Base-by-base conservation (phyloP, 2,888 invertebrate species). In the Sisyra nigra region DNA sequence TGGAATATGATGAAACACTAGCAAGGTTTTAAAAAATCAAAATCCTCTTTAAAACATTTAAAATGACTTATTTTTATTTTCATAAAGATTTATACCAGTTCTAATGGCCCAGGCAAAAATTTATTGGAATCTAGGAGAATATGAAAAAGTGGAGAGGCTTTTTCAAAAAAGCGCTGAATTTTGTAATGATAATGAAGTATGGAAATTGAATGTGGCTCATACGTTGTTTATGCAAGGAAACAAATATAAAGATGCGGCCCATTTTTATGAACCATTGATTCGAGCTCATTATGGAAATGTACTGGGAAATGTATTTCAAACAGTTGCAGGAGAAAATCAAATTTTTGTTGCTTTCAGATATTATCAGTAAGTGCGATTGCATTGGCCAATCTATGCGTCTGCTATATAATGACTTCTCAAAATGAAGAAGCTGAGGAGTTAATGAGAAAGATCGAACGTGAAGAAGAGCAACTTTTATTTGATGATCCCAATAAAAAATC, bases 41-140 rank as follows among this genome's bases (percentile, higher is more conserved):
- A 5, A 24, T 3, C 7, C 24, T 7, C 24, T 24, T 24, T 24
- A n/a, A n/a, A n/a, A n/a, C n/a, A n/a, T n/a, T n/a, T n/a, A n/a
- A n/a, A n/a, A n/a, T n/a, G n/a, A n/a, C n/a, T n/a, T n/a, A n/a
- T n/a, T n/a, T n/a, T n/a, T n/a, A n/a, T n/a, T n/a, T n/a, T n/a
- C n/a, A n/a, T 47, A 44, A 50, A 77, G 91, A 52, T 97, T 94
- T 56, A 81, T 98, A 47, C 97, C 98, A 0, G 92, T 96, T 1
- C 71, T 97, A n/a, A 97, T 99, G 97, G 92, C 94, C 0, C 92
- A 98, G 62, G 96, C 97, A 1, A 96, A 94, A 71, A 91, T 98
- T 50, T 93, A 91, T 57, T 98, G 98, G 97, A 92, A 97, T 50
- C 74, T 86, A 60, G 91, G 91, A 57, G 92, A 97, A 59, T 98